A percentile compares a stretch with the other conserved stretches of the same genome.
These are phyloP conservation scores for Elephas maximus DNA, from an alignment of 2,113 vertebrate species.

Conservation along the genomic window DNA sequence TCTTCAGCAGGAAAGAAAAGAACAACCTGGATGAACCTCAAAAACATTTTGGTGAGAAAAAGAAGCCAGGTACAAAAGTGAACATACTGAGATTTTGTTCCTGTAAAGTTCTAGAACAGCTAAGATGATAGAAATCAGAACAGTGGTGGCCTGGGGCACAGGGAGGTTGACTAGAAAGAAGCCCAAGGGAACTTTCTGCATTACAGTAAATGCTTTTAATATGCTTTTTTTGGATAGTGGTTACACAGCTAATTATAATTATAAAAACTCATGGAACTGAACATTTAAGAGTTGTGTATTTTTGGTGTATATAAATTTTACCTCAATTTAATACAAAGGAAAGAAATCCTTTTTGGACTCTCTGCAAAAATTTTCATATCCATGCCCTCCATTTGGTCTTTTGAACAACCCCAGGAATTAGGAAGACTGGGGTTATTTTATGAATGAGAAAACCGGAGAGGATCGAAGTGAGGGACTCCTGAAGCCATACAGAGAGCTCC, in stretches of 20 bases:
- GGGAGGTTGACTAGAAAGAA: neutral
- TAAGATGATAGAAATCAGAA: neutral
- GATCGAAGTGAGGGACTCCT: neutral
- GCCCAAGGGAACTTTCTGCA: neutral
- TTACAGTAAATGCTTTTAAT: neutral
- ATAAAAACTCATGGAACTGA: neutral
- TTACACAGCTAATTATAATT: neutral
- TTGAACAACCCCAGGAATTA: neutral
- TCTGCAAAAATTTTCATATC: neutral
- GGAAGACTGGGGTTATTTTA: neutral
- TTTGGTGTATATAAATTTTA: neutral
- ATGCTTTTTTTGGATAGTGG: neutral
- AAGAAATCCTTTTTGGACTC: neutral
- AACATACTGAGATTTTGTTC: neutral
- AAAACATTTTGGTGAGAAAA: neutral
- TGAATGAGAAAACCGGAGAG: neutral
- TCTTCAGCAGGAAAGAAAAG: neutral
- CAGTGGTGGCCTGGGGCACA: neutral
- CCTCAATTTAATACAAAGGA: neutral
- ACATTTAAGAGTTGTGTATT: neutral
- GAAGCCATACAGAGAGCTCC: neutral
- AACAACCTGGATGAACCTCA: neutral
- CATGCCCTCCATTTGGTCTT: neutral
- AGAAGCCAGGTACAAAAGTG: neutral
- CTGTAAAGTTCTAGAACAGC: constrained; percentile 18